Evolutionary conservation across 2,113 vertebrate species (phyloP), one percentile per base, ranked within the genome.

Genomic region (Acrocephalus arundinaceus): DNA sequence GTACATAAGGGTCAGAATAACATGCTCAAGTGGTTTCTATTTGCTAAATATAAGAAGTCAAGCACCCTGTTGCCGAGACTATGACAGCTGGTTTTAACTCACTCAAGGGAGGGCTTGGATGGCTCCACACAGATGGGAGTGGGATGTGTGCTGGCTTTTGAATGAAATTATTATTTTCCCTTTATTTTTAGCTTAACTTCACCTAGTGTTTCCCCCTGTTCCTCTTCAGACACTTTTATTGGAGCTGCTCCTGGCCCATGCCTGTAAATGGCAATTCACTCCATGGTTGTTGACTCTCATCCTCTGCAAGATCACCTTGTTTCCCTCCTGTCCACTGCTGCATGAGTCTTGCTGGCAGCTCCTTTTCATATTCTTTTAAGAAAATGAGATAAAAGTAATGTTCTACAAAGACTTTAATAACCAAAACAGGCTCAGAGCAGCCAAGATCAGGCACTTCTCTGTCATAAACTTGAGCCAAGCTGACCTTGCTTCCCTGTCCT

Each of bases 221-320:
- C 24, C 20, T 58, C 48, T 87, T 77, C 49, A 80, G 54, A 45
- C 11, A 18, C 23, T 48, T 16, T 41, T 52, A 39, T 25, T n/a
- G 51, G 39, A 59, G n/a, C 5, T 73, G n/a, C 58, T 80, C 45
- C n/a, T 35, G 28, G 41, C 31, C 15, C 16, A 7, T 17, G 33
- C 27, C 54, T 52, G 13, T 54, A 25, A 57, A 76, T 67, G 24
- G 28, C 21, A 24, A 18, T 49, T 65, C 0, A 0, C 54, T 49
- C 28, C 11, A 10, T 7, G 6, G 22, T 5, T 0, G 0, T 11
- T 70, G 70, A 33, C 61, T 65, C 43, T 41, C 49, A 24, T 30
- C 9, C 35, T 41, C 8, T n/a, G n/a, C 52, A 68, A 59, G 61
- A 70, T 37, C 3, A 2, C 10, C 21, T 57, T 1, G 0, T 58